phyloP scores from a whole-genome alignment of 2,797 vertebrate species.

The Neopelma chrysocephalum region DNA sequence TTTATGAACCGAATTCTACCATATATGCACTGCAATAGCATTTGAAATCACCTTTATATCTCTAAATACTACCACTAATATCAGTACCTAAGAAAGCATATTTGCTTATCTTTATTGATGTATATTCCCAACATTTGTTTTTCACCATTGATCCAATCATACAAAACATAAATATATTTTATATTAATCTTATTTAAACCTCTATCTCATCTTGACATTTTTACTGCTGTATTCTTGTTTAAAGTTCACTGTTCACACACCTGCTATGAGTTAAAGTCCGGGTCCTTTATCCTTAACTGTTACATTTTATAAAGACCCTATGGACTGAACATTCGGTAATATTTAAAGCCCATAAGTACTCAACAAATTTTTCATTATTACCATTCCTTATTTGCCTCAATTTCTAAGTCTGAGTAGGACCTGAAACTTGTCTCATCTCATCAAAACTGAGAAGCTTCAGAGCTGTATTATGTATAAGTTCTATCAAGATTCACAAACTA shows the following conservation, averaged over 20 bases:
- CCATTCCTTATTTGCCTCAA: background rate
- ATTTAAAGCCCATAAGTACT: background rate
- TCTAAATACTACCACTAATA: background rate
- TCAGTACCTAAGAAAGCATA: background rate
- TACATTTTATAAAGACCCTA: background rate
- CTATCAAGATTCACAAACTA: constrained; percentile 17
- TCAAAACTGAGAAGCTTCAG: constrained; percentile 20
- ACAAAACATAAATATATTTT: background rate
- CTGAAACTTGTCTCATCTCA: background rate
- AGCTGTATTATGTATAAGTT: background rate
- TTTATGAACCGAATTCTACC: background rate
- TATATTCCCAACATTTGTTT: background rate
- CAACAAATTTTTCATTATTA: background rate
- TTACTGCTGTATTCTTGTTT: background rate
- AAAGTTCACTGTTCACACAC: background rate
- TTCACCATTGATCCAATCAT: background rate
- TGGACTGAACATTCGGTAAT: background rate
- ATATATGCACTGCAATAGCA: background rate
- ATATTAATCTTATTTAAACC: background rate
- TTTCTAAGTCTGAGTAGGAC: background rate
- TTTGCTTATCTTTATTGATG: background rate
- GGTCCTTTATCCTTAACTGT: background rate
- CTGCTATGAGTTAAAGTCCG: background rate
- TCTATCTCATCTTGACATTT: background rate
- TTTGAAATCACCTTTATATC: background rate